A percentile compares a stretch with the other conserved stretches of the same genome.
Conservation (phyloP, 2,113 vertebrate genomes). For the Odocoileus hemionus region DNA sequence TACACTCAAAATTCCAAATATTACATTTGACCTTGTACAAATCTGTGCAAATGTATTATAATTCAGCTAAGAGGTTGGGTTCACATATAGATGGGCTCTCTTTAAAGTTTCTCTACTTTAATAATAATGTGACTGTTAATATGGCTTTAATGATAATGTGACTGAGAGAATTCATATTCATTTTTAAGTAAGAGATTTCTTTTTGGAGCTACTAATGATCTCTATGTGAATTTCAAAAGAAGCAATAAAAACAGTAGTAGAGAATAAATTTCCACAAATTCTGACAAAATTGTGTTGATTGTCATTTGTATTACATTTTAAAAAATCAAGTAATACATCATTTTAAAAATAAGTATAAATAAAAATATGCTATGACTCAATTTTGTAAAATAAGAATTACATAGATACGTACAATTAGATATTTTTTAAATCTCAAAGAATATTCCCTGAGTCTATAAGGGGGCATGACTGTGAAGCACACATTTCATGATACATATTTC, state of each 20-base stretch:
- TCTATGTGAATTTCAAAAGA: neutral
- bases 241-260: neutral
- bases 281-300: neutral
- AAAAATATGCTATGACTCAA: neutral
- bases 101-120: neutral
- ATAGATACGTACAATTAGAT: neutral
- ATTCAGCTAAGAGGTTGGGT: neutral
- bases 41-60: neutral
- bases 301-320: neutral
- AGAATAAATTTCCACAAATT: neutral
- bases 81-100: neutral
- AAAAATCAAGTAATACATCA: neutral
- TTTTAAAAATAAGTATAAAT: neutral
- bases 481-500: neutral
- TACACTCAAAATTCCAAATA: neutral
- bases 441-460: neutral
- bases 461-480: neutral
- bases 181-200: slow-evolving; percentile 14
- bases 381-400: neutral
- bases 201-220: neutral
- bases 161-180: neutral
- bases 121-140: neutral
- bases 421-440: neutral
- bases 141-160: neutral
- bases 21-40: neutral